A percentile compares a stretch with the other conserved stretches of the same genome.
phyloP scores from a whole-genome alignment of 2,797 vertebrate genomes.

The Arnoldichthys spilopterus region DNA sequence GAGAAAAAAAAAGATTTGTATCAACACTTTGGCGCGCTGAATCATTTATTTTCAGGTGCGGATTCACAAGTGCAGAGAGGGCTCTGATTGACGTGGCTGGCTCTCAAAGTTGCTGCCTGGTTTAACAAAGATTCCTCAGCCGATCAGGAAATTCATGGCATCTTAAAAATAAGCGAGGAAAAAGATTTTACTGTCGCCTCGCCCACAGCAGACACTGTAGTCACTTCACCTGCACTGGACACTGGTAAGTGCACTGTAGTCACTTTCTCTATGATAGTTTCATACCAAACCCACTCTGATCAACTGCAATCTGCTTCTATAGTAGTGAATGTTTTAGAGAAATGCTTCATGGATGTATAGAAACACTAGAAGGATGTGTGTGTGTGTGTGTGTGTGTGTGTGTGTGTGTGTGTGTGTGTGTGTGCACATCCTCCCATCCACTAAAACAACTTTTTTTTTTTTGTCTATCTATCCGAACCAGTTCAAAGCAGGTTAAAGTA shows the following conservation, averaged over 20 bases:
- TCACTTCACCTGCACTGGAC: no score
- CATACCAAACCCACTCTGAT: no score
- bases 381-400: no score
- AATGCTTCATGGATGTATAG: no score
- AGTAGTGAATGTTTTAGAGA: no score
- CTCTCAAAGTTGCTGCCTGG: not conserved
- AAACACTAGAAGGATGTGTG: no score
- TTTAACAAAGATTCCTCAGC: not conserved
- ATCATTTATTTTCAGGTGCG: conserved; percentile 30
- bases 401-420: not conserved
- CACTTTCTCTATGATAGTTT: no score
- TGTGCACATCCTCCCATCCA: not conserved
- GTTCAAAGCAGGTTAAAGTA: conserved; percentile 4
- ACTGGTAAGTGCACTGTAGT: no score
- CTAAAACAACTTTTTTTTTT: conserved; percentile 5
- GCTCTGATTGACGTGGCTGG: conserved; percentile 19
- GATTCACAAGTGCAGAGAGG: conserved; percentile 1
- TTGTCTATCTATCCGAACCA: not conserved
- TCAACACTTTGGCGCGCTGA: conserved; percentile 21
- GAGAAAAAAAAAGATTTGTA: conserved; percentile 33
- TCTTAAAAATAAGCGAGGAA: no score
- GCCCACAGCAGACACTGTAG: no score
- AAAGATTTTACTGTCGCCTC: no score
- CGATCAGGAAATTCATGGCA: not conserved
- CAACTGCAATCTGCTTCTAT: no score